Evolutionary conservation across 2,113 vertebrate species (phyloP).

Genomic region (Macrotus californicus): DNA sequence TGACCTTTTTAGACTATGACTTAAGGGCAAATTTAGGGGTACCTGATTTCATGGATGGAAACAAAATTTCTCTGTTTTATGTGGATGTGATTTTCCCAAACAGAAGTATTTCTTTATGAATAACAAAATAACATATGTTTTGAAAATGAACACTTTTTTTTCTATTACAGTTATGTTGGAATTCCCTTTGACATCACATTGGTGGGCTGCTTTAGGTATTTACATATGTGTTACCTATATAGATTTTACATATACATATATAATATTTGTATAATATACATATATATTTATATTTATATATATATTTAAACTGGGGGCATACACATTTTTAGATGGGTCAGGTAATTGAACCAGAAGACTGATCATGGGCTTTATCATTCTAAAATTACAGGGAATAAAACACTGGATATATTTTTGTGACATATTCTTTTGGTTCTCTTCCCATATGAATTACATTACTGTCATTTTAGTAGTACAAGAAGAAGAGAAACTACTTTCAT

Average conservation of each 20-base stretch:
- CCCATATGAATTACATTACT: background rate
- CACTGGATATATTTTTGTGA: background rate
- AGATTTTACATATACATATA: background rate
- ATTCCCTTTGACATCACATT: slow-evolving; percentile 86
- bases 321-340: background rate
- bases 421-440: background rate
- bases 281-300: background rate
- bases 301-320: background rate
- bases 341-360: background rate
- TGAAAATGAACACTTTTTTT: slow-evolving; percentile 33
- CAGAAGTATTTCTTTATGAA: background rate
- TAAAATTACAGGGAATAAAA: background rate
- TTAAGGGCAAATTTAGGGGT: background rate
- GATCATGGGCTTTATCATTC: background rate
- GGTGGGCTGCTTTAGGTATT: slow-evolving; percentile 90
- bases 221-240: background rate
- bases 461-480: background rate
- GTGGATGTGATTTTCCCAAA: background rate
- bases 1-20: background rate
- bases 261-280: background rate
- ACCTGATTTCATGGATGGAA: background rate
- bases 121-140: background rate
- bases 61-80: background rate
- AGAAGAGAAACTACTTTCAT: background rate
- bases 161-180: slow-evolving; percentile 85